phyloP scores from a whole-genome alignment of 2,113 vertebrate genomes.

The Piaya cayana region DNA sequence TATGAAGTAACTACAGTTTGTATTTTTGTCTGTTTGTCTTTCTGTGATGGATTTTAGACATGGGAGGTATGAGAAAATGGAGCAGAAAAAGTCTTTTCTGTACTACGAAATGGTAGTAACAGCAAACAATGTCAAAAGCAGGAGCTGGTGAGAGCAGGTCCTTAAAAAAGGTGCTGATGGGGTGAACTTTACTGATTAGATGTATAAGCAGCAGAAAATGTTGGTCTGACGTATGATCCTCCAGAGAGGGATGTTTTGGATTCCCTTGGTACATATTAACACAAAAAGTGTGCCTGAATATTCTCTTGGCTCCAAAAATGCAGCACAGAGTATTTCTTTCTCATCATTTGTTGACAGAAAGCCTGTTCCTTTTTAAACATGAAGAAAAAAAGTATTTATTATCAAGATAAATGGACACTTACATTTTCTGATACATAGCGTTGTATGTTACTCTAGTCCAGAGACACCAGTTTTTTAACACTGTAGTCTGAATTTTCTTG shows the following conservation, averaged over 20 bases:
- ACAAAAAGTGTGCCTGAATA: slow-evolving; percentile 34
- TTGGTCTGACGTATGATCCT: slow-evolving; percentile 62
- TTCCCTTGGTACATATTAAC: slow-evolving; percentile 64
- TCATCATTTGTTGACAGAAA: slow-evolving; percentile 70
- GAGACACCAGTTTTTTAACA: slow-evolving; percentile 30
- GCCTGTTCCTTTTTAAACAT: slow-evolving; percentile 54
- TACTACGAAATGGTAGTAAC: not conserved
- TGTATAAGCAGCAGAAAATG: slow-evolving; percentile 39
- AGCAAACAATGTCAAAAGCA: slow-evolving; percentile 7
- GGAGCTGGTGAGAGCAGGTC: not conserved
- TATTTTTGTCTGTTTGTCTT: not conserved
- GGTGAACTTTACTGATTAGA: slow-evolving; percentile 59
- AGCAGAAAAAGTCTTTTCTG: not conserved
- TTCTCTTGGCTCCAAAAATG: not conserved
- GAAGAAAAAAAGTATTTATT: slow-evolving; percentile 65
- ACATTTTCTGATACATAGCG: slow-evolving; percentile 49
- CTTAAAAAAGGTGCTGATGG: slow-evolving; percentile 63
- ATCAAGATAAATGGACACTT: slow-evolving; percentile 56
- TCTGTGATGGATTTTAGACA: not conserved
- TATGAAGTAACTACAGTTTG: not conserved
- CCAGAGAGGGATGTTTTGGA: slow-evolving; percentile 45
- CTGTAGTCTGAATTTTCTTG: slow-evolving; percentile 50
- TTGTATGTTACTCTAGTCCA: slow-evolving; percentile 28
- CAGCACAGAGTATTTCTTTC: slow-evolving; percentile 53
- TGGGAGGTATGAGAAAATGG: not conserved